phyloP scores from a whole-genome alignment of 1,140 invertebrate species.

The Brachionus asplanchnoidis region DNA sequence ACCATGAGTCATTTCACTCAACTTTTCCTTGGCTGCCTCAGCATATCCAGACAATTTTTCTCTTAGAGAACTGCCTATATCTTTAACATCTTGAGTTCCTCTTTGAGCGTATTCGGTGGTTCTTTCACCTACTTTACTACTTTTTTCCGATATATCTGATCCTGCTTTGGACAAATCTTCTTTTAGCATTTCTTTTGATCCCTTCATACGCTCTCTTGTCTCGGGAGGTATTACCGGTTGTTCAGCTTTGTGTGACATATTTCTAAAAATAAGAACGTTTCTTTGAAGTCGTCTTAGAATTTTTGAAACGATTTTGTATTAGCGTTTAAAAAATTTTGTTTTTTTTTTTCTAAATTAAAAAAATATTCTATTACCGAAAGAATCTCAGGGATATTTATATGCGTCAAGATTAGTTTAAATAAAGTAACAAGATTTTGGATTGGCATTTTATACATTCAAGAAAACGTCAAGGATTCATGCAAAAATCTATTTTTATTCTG shows the following conservation, averaged over 20 bases:
- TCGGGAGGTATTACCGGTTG: neutral
- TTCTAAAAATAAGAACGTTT: conserved; percentile 1
- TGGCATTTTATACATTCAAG: neutral
- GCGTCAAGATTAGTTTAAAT: neutral
- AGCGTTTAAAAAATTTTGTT: neutral
- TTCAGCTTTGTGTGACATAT: neutral
- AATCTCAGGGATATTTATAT: neutral
- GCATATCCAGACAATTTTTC: neutral
- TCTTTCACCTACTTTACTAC: neutral
- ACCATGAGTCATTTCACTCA: neutral
- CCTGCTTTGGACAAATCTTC: neutral
- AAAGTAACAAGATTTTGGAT: neutral
- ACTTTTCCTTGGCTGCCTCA: conserved; percentile 24
- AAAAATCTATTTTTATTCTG: neutral
- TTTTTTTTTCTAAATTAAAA: neutral
- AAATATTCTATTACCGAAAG: neutral
- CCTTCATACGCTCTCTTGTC: neutral
- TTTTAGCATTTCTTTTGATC: neutral
- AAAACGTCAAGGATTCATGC: neutral
- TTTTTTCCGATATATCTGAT: neutral
- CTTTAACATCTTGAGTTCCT: neutral
- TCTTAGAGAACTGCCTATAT: neutral
- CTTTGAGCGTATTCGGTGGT: neutral
- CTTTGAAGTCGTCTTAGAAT: conserved; percentile 11
- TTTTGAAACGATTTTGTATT: neutral